Percentiles rank a stretch among this genome's conserved stretches.
Conservation (phyloP, 2,888 invertebrate species). For the Petrolisthes cinctipes region DNA sequence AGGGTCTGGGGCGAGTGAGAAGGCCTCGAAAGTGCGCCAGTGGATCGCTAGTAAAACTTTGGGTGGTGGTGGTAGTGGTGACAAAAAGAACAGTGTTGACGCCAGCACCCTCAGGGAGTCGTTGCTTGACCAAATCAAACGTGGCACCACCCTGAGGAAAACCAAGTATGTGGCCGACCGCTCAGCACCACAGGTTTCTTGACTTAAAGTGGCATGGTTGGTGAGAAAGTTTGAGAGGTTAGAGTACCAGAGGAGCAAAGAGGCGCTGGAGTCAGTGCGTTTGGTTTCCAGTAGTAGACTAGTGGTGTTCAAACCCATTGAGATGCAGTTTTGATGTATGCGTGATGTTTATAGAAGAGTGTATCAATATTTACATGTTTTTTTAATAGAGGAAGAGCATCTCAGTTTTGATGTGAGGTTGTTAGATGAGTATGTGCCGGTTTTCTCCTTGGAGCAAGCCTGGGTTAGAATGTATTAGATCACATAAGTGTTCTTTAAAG, state of each 20-base stretch:
- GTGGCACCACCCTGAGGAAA: conserved; percentile 85
- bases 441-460: no score
- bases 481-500: no score
- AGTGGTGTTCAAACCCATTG: conserved; percentile 30
- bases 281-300: conserved; percentile 26
- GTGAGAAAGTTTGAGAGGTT: conserved; percentile 46
- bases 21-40: conserved; percentile 74
- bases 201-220: conserved; percentile 49
- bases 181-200: conserved; percentile 77
- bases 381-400: no score
- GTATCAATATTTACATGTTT: no score
- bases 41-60: conserved; percentile 74
- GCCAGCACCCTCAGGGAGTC: conserved; percentile 86
- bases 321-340: background rate
- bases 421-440: no score
- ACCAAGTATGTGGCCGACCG: conserved; percentile 85
- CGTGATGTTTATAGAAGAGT: no score
- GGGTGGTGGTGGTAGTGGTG: conserved; percentile 66
- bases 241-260: conserved; percentile 43
- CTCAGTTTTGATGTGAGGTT: no score
- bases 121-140: conserved; percentile 93
- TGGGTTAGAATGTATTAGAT: no score
- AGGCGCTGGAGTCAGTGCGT: conserved; percentile 44
- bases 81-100: conserved; percentile 73
- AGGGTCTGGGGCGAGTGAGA: conserved; percentile 55